A percentile compares a stretch with the other conserved stretches of the same genome.
phyloP scores from a whole-genome alignment of 2,797 vertebrate species.

The Anabacerthia variegaticeps region DNA sequence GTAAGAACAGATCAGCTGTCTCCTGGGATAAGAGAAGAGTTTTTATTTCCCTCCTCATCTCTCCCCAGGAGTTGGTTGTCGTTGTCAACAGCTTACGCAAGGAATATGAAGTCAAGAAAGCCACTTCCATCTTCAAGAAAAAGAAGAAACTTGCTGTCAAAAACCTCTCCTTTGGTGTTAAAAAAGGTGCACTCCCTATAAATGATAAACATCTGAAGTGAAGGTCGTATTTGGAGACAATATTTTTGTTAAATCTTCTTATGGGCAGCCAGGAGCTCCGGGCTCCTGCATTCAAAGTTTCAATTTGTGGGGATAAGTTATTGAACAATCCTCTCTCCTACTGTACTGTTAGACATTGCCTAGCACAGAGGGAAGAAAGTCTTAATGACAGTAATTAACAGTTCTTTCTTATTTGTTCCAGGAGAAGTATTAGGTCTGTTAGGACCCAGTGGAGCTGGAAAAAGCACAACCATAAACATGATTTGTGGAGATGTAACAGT shows the following conservation, averaged over 20 bases:
- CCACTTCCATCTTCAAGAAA: conserved; percentile 78
- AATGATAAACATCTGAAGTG: background rate
- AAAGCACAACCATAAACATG: conserved; percentile 90
- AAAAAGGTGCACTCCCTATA: conserved; percentile 80
- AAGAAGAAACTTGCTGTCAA: conserved; percentile 82
- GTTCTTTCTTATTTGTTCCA: conserved; percentile 57
- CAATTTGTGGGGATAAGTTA: background rate
- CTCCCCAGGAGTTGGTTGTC: conserved; percentile 81
- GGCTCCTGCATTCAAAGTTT: fast-evolving
- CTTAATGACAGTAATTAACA: background rate
- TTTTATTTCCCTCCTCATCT: conserved; percentile 6
- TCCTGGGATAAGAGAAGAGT: background rate
- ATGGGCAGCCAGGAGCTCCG: fast-evolving
- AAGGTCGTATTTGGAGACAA: background rate
- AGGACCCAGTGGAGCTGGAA: conserved; percentile 91
- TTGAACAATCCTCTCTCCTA: background rate
- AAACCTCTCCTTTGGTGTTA: conserved; percentile 90
- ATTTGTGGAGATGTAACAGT: conserved; percentile 82
- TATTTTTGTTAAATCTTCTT: background rate
- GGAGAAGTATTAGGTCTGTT: conserved; percentile 92
- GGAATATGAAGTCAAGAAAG: conserved; percentile 78
- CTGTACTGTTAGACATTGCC: background rate
- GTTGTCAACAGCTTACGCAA: conserved; percentile 86
- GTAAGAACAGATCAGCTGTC: background rate
- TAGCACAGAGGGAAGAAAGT: background rate